Evolutionary conservation across 2,113 vertebrate species (phyloP).

Genomic region (Lagopus leucura): DNA sequence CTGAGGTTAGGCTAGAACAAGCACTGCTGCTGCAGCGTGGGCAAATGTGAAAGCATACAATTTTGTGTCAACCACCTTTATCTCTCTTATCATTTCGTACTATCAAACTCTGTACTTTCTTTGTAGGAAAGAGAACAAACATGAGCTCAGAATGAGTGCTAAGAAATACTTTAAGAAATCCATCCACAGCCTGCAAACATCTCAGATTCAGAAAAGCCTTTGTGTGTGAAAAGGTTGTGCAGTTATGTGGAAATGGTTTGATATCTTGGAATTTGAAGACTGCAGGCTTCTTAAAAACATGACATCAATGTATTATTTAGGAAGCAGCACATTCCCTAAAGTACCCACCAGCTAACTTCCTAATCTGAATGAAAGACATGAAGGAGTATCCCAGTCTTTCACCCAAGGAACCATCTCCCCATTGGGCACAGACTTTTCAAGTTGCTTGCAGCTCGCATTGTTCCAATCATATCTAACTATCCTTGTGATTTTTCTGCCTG

Average conservation of each 20-base stretch:
- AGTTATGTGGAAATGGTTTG: background rate
- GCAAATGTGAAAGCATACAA: background rate
- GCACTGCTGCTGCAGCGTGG: background rate
- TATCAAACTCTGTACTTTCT: background rate
- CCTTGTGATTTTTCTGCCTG: background rate
- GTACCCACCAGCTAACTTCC: background rate
- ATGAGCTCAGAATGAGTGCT: background rate
- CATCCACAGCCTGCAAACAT: background rate
- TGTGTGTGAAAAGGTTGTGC: background rate
- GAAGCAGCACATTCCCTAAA: background rate
- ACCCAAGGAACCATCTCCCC: background rate
- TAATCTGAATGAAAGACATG: background rate
- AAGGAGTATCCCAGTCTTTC: background rate
- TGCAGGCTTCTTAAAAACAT: background rate
- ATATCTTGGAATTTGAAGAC: constrained; percentile 2
- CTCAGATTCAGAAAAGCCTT: background rate
- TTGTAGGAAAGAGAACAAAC: background rate
- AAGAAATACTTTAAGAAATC: background rate
- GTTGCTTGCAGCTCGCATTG: background rate
- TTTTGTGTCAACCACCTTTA: background rate
- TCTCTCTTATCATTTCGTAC: background rate
- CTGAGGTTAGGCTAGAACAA: background rate
- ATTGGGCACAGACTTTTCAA: background rate
- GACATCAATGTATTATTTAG: background rate
- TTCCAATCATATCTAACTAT: background rate